These are phyloP conservation scores for Phataginus tricuspis DNA, from an alignment of 2,797 vertebrate species.

Conservation along the genomic window DNA sequence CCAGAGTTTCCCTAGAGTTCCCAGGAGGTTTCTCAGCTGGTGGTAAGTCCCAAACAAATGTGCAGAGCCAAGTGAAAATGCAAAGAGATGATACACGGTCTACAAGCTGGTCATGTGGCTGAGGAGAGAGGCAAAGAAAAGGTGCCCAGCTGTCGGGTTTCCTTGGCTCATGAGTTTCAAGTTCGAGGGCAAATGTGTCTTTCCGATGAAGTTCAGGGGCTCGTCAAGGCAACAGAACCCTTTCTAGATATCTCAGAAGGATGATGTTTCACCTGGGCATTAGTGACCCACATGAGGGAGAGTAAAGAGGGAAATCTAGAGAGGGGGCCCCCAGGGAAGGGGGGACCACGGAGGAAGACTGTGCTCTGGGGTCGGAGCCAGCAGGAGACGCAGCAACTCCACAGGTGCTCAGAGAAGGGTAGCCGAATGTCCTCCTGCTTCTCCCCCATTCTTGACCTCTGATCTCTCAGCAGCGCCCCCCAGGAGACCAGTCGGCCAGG, in stretches of 20 bases:
- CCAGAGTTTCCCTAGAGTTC: background rate
- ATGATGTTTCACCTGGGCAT: background rate
- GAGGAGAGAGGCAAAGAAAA: no score
- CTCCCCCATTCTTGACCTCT: background rate
- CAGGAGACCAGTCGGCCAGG: fast-evolving
- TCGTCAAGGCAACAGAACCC: background rate
- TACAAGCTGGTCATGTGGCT: background rate
- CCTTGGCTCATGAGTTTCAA: background rate
- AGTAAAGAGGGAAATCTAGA: background rate
- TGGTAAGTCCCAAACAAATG: background rate
- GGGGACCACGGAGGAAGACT: no score
- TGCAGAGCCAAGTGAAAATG: background rate
- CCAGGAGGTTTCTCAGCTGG: background rate
- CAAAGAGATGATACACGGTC: fast-evolving
- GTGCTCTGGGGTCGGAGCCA: no score
- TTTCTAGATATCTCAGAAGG: background rate
- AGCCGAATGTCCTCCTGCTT: fast-evolving
- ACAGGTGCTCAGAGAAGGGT: background rate
- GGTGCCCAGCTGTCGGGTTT: fast-evolving
- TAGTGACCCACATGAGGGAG: background rate
- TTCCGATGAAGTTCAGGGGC: background rate
- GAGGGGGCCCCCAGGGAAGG: fast-evolving
- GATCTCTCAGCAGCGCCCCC: background rate
- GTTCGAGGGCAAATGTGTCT: background rate
- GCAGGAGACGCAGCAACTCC: background rate